Conservation (phyloP, 2,888 invertebrate species). For the Bombylius major region DNA sequence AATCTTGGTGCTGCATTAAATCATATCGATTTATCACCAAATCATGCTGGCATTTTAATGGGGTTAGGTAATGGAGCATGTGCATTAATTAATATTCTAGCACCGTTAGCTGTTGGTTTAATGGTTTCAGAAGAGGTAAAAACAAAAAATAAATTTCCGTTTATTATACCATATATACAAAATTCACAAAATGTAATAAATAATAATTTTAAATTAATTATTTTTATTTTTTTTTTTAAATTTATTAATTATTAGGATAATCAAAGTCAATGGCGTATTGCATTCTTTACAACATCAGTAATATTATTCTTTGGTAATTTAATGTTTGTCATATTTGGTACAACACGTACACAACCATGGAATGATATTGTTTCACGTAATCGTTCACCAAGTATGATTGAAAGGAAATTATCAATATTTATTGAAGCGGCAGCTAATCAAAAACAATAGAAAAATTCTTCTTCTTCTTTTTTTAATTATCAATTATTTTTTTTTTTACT, state of each 20-base stretch:
- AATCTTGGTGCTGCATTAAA: slow-evolving; percentile 39
- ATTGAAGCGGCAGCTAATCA: not conserved
- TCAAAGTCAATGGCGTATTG: slow-evolving; percentile 16
- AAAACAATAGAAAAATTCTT: not conserved
- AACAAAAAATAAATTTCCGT: slow-evolving; percentile 18
- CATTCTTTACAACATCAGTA: slow-evolving; percentile 42
- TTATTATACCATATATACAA: not conserved
- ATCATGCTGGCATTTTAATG: slow-evolving; percentile 53
- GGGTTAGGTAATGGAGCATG: slow-evolving; percentile 49
- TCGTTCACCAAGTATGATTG: not conserved
- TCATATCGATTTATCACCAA: slow-evolving; percentile 51
- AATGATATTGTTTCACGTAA: slow-evolving; percentile 23
- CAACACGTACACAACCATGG: slow-evolving; percentile 45
- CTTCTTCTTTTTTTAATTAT: too few relatives aligned
- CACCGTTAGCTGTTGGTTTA: slow-evolving; percentile 43
- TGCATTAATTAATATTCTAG: slow-evolving; percentile 45
- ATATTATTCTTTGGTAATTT: slow-evolving; percentile 41
- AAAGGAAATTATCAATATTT: not conserved
- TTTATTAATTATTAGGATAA: not conserved
- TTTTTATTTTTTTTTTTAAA: too few relatives aligned
- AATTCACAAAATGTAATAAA: not conserved
- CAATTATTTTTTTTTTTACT: too few relatives aligned
- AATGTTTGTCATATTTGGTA: slow-evolving; percentile 42
- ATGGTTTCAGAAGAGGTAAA: slow-evolving; percentile 33
- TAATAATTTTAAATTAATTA: not conserved